Evolutionary conservation across 2,797 vertebrate genomes (phyloP), one percentile per base, ranked within the genome.

Genomic region (Hoplostethus mediterraneus): DNA sequence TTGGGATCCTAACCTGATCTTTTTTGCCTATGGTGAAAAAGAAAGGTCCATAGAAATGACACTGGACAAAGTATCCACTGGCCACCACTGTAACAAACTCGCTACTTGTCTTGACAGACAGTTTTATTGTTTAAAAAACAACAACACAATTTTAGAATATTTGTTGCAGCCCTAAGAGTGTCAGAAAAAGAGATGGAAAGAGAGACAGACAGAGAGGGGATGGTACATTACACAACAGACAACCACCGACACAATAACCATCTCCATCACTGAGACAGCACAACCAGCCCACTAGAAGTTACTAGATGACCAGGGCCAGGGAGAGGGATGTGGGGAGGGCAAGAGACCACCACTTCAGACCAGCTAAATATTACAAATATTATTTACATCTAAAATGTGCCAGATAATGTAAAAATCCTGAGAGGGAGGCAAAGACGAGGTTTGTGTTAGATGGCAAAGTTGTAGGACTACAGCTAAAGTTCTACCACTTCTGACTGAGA

Each of bases 401-500:
- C 93, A 96, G 93, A 92, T 88, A 94, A 91, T 93, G 93, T 93
- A 84, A 90, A 95, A 91, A 95, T 95, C 95, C 94, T 95, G 91
- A 95, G 83, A 88, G 78, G 88, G 65, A 90, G 81, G 61, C 86
- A 88, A 81, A 73, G 21, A 83, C 81, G 76, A 77, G 67, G 86
- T 62, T 36, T n/a, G 30, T 56, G 53, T 60, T 49, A 86, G 81
- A 86, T 83, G 73, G 83, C 61, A 57, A 67, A 77, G 45, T 13
- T 66, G 21, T 79, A 63, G 69, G 30, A 88, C 48, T 48, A 80
- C 14, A 68, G 52, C 33, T 56, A 25, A 68, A 68, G 25, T 38
- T 75, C 65, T 56, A 44, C 21, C 56, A 60, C 54, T 21, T 68
- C 44, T 47, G 61, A 21, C 21, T 21, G 21, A 21, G 21, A 21